Evolutionary conservation across 1,140 invertebrate species (phyloP).

Genomic region (Drosophila navojoa): DNA sequence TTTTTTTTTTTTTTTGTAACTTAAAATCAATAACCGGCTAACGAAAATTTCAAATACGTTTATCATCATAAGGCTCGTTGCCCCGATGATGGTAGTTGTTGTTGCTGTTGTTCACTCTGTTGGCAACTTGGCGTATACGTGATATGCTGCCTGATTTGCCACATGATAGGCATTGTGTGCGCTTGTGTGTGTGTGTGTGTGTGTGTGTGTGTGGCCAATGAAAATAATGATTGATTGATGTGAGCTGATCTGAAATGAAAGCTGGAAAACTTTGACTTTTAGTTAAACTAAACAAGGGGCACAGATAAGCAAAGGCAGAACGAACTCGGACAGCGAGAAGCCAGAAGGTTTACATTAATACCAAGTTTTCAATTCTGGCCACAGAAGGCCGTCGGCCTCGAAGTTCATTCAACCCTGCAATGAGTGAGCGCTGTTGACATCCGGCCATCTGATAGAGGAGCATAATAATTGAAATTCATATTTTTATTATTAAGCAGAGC

Average conservation of each 20-base stretch:
- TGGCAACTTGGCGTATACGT: slow-evolving; percentile 65
- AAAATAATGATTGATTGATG: slow-evolving; percentile 68
- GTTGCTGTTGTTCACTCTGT: slow-evolving; percentile 8
- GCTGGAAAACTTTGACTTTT: slow-evolving; percentile 63
- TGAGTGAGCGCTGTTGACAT: slow-evolving; percentile 1
- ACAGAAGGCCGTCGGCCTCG: not conserved
- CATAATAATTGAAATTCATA: slow-evolving; percentile 14
- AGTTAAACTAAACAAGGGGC: slow-evolving; percentile 28
- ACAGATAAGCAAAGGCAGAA: not conserved
- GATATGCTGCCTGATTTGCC: slow-evolving; percentile 51
- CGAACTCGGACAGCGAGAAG: no score
- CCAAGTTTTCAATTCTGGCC: slow-evolving; percentile 18
- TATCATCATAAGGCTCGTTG: slow-evolving; percentile 35
- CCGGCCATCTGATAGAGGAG: not conserved
- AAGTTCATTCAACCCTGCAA: slow-evolving; percentile 33
- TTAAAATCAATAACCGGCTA: slow-evolving; percentile 67
- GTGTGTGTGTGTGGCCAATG: slow-evolving; percentile 17
- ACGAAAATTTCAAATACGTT: slow-evolving; percentile 62
- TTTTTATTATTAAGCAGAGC: slow-evolving; percentile 1
- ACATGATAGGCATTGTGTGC: slow-evolving; percentile 25
- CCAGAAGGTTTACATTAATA: slow-evolving; percentile 16
- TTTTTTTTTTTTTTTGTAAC: slow-evolving; percentile 52
- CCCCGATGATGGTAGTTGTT: not conserved
- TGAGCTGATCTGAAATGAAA: slow-evolving; percentile 54
- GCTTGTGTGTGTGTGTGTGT: no score